Base-by-base conservation (phyloP, 2,113 vertebrate genomes). In the Nerophis ophidion region DNA sequence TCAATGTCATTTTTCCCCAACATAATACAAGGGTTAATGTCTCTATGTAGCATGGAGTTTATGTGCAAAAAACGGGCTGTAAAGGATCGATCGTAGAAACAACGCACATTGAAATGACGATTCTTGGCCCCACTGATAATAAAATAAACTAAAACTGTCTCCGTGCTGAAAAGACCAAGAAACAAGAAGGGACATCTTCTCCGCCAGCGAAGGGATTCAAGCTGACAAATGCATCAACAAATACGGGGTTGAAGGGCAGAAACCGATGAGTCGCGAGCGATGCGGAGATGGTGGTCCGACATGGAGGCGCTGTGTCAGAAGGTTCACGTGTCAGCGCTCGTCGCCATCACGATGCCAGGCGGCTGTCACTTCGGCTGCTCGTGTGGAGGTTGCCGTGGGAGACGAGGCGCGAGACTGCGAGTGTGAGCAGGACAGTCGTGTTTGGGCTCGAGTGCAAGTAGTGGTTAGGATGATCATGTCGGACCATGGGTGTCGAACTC, bases 221-320 rank as follows among this genome's bases (percentile, higher is more conserved):
- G 66, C 6, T 62, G 60, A 63, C 46, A 48, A 42, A 40, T 8
- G 49, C 5, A 52, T 40, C 48, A 47, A 53, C 15, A 55, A 33
- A 70, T 40, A 60, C 50, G 40, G 16, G 46, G 38, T 60, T 33
- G 61, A 36, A 51, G 70, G 57, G 52, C 12, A 15, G 52, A 65
- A 47, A 45, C 48, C 13, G 33, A 26, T 19, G 35, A 63, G 34
- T 44, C 46, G 48, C 46, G 14, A 33, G 34, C 17, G 52, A 55
- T 12, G 40, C 40, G 15, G 54, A 52, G 5, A 15, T 17, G 63
- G 45, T 50, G 58, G 44, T 66, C 45, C 71, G 58, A 71, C 63
- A 17, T 48, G 65, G 65, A 80, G 69, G 46, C 56, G 4, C 48
- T 7, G 45, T 66, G 75, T 72, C 38, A 65, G 7, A 0, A 47